Percentiles rank a stretch among this genome's conserved stretches.
phyloP scores from a whole-genome alignment of 2,797 vertebrate species.

The Varecia variegata region DNA sequence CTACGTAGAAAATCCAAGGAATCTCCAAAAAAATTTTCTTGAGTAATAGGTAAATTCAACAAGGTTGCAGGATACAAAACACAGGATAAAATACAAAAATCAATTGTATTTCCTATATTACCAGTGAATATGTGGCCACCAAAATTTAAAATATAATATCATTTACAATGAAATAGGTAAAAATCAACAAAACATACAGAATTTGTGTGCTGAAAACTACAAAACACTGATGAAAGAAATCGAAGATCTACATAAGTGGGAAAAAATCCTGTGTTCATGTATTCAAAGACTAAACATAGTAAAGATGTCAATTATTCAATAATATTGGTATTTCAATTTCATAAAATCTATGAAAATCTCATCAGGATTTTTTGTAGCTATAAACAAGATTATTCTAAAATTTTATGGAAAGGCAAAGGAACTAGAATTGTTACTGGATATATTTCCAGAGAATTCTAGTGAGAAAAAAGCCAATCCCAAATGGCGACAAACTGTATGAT shows the following conservation, averaged over 20 bases:
- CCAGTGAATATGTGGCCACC: background rate
- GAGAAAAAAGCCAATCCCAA: background rate
- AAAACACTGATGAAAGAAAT: background rate
- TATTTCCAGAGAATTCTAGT: background rate
- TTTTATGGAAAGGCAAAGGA: background rate
- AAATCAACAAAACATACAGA: background rate
- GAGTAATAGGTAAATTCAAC: background rate
- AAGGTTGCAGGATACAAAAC: background rate
- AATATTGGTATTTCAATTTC: background rate
- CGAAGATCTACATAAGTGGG: background rate
- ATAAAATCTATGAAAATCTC: background rate
- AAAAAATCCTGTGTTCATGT: background rate
- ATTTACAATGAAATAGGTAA: background rate
- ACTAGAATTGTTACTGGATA: background rate
- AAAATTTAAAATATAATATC: background rate
- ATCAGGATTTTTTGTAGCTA: background rate
- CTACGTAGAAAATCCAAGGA: background rate
- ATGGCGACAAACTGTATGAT: background rate
- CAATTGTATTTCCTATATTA: background rate
- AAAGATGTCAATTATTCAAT: background rate
- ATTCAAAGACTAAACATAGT: background rate
- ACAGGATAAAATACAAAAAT: background rate
- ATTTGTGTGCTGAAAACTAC: background rate
- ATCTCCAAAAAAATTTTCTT: background rate
- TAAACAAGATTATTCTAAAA: background rate